phyloP scores from a whole-genome alignment of 2,113 vertebrate species.

The Camelus dromedarius region DNA sequence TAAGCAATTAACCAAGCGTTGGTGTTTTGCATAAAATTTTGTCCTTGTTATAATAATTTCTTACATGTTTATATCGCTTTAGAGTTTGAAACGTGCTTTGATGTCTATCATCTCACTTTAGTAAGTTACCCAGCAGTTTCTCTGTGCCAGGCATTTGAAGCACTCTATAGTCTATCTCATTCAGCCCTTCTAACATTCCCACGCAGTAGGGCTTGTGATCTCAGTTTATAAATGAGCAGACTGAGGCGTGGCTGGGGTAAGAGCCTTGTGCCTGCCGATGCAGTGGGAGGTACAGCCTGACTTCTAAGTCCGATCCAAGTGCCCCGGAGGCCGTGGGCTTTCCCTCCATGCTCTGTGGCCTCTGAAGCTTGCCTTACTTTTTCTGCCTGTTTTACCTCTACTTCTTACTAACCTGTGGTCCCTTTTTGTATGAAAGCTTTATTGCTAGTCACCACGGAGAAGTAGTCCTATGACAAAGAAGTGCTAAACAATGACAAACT shows the following conservation, averaged over 20 bases:
- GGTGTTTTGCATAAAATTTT: slow-evolving; percentile 50
- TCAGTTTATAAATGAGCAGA: not conserved
- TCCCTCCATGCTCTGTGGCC: not conserved
- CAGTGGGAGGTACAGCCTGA: not conserved
- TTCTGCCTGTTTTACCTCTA: not conserved
- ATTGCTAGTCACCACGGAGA: not conserved
- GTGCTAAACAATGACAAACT: not conserved
- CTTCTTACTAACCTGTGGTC: not conserved
- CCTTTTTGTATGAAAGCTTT: not conserved
- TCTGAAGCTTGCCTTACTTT: not conserved
- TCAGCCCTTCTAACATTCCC: not conserved
- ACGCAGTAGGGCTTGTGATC: not conserved
- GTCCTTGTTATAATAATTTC: slow-evolving; percentile 36
- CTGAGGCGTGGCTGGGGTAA: not conserved
- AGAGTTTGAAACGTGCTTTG: not conserved
- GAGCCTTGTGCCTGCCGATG: not conserved
- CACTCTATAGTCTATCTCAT: not conserved
- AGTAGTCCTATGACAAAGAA: not conserved
- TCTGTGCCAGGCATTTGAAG: not conserved
- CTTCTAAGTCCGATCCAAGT: not conserved
- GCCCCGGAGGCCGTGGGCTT: not conserved
- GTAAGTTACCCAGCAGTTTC: slow-evolving; percentile 46
- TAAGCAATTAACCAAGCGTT: slow-evolving; percentile 64
- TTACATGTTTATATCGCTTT: slow-evolving; percentile 63
- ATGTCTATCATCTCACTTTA: slow-evolving; percentile 33